These are phyloP conservation scores for Nylanderia fulva DNA, from an alignment of 1,140 invertebrate genomes.

Conservation along the genomic window DNA sequence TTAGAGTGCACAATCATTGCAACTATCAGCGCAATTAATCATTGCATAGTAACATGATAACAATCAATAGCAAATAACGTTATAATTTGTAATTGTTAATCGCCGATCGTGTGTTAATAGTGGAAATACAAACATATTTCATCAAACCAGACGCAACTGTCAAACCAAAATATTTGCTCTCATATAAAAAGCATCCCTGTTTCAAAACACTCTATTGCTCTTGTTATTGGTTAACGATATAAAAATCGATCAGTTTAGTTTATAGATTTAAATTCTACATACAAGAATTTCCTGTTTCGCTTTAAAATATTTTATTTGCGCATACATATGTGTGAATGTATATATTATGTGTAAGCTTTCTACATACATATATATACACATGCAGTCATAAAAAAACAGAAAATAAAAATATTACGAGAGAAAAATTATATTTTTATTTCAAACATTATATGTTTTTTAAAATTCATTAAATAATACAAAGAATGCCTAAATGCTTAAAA, in stretches of 20 bases:
- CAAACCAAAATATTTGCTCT: not conserved
- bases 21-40: conserved; percentile 6
- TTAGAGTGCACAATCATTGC: conserved; percentile 30
- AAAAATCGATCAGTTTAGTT: not conserved
- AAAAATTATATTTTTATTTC: not conserved
- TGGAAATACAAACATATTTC: not conserved
- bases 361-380: too few relatives aligned
- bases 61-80: conserved; percentile 34
- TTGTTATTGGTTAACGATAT: not conserved
- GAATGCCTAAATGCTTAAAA: conserved; percentile 1
- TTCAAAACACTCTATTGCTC: not conserved
- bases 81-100: conserved; percentile 39
- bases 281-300: not conserved
- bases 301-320: not conserved
- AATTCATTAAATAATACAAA: not conserved
- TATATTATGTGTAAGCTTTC: too few relatives aligned
- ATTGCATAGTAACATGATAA: conserved; percentile 44
- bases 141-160: not conserved
- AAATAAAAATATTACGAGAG: not conserved
- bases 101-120: conserved; percentile 11
- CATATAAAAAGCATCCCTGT: not conserved
- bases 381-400: not conserved
- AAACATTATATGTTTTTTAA: not conserved
- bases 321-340: not conserved
- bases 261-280: not conserved